phyloP scores from a whole-genome alignment of 2,888 invertebrate genomes.

The Hetaerina titia region DNA sequence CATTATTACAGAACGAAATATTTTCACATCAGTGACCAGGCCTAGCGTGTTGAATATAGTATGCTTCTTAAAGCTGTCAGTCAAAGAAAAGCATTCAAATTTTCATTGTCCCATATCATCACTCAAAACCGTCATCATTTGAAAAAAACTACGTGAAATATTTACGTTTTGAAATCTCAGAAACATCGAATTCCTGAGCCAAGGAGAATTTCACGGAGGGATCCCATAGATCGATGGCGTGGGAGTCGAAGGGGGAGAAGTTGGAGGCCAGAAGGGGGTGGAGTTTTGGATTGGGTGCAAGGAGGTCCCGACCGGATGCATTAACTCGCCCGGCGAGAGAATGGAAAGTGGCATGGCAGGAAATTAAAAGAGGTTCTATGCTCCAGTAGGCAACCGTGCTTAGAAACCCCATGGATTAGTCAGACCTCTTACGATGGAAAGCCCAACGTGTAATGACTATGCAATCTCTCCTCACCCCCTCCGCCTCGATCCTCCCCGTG shows the following conservation, averaged over 20 bases:
- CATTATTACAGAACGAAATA: too few relatives aligned
- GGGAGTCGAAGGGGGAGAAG: background rate
- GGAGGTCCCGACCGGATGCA: conserved; percentile 61
- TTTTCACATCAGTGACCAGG: too few relatives aligned
- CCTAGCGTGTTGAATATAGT: too few relatives aligned
- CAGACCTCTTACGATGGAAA: conserved; percentile 31
- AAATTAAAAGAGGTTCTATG: conserved; percentile 62
- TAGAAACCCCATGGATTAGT: conserved; percentile 44
- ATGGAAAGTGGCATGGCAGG: conserved; percentile 53
- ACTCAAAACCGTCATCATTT: background rate
- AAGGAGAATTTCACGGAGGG: conserved; percentile 8
- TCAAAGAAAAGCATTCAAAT: too few relatives aligned
- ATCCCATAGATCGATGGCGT: conserved; percentile 7
- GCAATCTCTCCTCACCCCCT: conserved; percentile 29
- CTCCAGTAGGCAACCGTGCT: conserved; percentile 58
- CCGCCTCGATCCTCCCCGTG: background rate
- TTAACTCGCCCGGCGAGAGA: conserved; percentile 42
- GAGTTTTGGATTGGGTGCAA: background rate
- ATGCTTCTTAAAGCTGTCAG: too few relatives aligned
- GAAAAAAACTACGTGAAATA: background rate
- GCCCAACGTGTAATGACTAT: conserved; percentile 50
- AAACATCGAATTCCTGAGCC: background rate
- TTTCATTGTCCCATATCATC: too few relatives aligned
- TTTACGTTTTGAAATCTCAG: background rate
- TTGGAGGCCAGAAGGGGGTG: background rate